Conservation (phyloP, 53 echinoderm and acorn worm genomes). For the Mesocentrotus franciscanus region DNA sequence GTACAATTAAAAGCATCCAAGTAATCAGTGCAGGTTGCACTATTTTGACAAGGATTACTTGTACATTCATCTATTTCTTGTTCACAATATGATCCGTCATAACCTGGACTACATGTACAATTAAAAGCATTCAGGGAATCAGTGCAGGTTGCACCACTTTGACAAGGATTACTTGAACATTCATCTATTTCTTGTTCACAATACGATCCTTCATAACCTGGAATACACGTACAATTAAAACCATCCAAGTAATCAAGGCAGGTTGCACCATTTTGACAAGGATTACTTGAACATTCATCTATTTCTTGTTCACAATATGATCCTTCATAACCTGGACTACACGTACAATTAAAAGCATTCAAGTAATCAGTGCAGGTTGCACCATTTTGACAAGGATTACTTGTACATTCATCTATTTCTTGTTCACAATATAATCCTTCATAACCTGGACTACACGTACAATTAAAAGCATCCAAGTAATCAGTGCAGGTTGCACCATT, state of each 20-base stretch:
- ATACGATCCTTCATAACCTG: conserved; percentile 46
- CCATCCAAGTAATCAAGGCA: conserved; percentile 10
- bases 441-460: conserved; percentile 56
- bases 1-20: conserved; percentile 8
- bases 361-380: not conserved
- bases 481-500: conserved; percentile 66
- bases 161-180: conserved; percentile 66
- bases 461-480: conserved; percentile 37
- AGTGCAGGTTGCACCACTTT: conserved; percentile 56
- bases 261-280: conserved; percentile 60
- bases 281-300: conserved; percentile 38
- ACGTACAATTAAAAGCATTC: conserved; percentile 44
- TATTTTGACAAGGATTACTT: conserved; percentile 45
- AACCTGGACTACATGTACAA: conserved; percentile 24
- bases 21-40: not conserved
- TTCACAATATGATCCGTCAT: conserved; percentile 3
- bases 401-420: not conserved
- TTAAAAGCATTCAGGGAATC: not conserved
- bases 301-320: conserved; percentile 1
- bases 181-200: conserved; percentile 61
- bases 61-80: conserved; percentile 14
- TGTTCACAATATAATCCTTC: not conserved
- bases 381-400: conserved; percentile 30
- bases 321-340: conserved; percentile 48
- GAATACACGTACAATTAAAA: conserved; percentile 53